phyloP scores from a whole-genome alignment of 2,113 vertebrate genomes.

The Podarcis raffonei region DNA sequence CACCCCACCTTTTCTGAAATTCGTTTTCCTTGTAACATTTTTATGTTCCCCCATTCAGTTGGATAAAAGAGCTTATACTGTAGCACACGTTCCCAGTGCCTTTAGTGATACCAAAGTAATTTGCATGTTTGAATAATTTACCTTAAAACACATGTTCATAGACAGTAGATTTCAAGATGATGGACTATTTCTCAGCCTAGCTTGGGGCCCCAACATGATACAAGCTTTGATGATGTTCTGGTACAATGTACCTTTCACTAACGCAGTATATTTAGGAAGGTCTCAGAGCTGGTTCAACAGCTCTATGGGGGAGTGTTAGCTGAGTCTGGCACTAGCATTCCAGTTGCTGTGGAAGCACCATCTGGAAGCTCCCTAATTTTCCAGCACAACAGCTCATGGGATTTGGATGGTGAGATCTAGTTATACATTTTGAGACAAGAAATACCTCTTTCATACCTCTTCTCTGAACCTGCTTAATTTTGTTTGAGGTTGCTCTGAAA shows the following conservation, averaged over 20 bases:
- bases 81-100: neutral
- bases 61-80: neutral
- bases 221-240: neutral
- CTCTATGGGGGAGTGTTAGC: neutral
- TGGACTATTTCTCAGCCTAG: neutral
- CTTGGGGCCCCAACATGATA: too few species aligned
- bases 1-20: neutral
- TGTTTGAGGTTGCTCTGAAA: neutral
- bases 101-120: neutral
- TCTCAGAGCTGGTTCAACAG: neutral
- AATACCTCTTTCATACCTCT: neutral
- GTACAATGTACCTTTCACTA: neutral
- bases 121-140: neutral
- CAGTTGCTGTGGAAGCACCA: neutral
- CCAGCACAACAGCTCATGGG: neutral
- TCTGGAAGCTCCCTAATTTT: neutral
- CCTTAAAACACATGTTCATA: too few species aligned
- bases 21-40: neutral
- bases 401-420: neutral
- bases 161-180: neutral
- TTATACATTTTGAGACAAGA: neutral
- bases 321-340: neutral
- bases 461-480: neutral
- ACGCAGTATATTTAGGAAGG: neutral
- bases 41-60: neutral